Conservation (phyloP, 2,113 vertebrate species). For the Spea multiplicata region DNA sequence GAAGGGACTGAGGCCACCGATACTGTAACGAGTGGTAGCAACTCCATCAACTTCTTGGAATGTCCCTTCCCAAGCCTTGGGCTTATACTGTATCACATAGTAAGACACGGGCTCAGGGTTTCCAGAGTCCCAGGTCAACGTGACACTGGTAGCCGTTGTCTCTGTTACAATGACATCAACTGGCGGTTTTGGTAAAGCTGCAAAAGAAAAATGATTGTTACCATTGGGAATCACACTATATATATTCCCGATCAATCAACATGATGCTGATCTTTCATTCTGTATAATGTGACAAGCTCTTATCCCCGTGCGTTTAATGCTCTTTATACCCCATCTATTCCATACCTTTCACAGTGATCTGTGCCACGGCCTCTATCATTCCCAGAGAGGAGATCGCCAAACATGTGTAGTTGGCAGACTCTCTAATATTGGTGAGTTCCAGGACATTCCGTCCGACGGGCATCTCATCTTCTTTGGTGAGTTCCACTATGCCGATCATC, state of each 20-base stretch:
- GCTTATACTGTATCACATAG: conserved; percentile 91
- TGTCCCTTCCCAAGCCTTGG: conserved; percentile 75
- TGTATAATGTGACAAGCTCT: no score
- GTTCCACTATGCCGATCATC: conserved; percentile 81
- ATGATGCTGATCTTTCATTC: no score
- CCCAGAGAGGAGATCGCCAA: conserved; percentile 93
- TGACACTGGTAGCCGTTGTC: conserved; percentile 96
- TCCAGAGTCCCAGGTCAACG: conserved; percentile 94
- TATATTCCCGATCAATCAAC: no score
- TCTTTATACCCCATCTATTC: neutral
- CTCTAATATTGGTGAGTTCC: conserved; percentile 84
- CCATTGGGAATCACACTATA: conserved; percentile 20
- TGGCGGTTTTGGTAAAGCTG: conserved; percentile 90
- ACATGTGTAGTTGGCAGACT: conserved; percentile 93
- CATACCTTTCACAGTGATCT: conserved; percentile 93
- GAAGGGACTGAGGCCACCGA: conserved; percentile 93
- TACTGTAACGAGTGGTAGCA: conserved; percentile 96
- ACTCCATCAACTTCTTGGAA: conserved; percentile 96
- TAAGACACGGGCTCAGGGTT: conserved; percentile 90
- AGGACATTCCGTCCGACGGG: conserved; percentile 91
- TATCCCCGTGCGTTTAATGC: neutral
- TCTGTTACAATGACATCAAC: conserved; percentile 86
- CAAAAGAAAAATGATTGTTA: conserved; percentile 26
- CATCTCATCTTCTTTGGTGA: conserved; percentile 92
- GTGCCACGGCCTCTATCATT: conserved; percentile 89